Conservation (phyloP, 2,888 invertebrate genomes). For the Tolmerus cingulatus region DNA sequence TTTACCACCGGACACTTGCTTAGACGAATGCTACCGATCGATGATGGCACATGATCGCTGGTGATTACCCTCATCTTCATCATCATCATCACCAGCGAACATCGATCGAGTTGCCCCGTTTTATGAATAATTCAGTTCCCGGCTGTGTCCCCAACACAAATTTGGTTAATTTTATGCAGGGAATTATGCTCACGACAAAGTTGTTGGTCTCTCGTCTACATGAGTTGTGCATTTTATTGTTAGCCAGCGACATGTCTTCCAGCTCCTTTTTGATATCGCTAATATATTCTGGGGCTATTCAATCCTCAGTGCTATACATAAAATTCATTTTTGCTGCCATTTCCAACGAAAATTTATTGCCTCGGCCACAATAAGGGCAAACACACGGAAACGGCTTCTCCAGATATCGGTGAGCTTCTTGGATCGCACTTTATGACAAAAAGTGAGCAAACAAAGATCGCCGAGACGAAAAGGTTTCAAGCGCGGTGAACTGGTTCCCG, state of each 20-base stretch:
- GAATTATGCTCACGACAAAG: conserved; percentile 40
- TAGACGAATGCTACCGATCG: background rate
- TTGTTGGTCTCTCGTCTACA: conserved; percentile 40
- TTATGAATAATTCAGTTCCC: conserved; percentile 37
- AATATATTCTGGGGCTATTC: conserved; percentile 42
- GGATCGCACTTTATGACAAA: conserved; percentile 39
- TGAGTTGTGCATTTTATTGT: conserved; percentile 42
- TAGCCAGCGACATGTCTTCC: conserved; percentile 11
- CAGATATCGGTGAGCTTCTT: background rate
- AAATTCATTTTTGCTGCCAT: conserved; percentile 41
- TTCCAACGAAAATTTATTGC: conserved; percentile 38
- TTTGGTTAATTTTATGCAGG: conserved; percentile 41
- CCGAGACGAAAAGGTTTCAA: conserved; percentile 2
- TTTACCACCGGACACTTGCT: conserved; percentile 38
- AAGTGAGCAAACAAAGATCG: conserved; percentile 4
- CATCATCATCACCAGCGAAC: conserved; percentile 36
- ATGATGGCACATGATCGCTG: conserved; percentile 21
- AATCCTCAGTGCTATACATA: conserved; percentile 36
- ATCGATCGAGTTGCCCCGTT: conserved; percentile 35
- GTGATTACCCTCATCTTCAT: conserved; percentile 40
- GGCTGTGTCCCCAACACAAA: conserved; percentile 11
- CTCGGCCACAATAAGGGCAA: conserved; percentile 33
- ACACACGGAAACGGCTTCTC: conserved; percentile 15
- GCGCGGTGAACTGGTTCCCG: conserved; percentile 2
- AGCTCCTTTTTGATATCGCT: conserved; percentile 39